phyloP scores from a whole-genome alignment of 1,140 invertebrate species.

The Bemisia tabaci region DNA sequence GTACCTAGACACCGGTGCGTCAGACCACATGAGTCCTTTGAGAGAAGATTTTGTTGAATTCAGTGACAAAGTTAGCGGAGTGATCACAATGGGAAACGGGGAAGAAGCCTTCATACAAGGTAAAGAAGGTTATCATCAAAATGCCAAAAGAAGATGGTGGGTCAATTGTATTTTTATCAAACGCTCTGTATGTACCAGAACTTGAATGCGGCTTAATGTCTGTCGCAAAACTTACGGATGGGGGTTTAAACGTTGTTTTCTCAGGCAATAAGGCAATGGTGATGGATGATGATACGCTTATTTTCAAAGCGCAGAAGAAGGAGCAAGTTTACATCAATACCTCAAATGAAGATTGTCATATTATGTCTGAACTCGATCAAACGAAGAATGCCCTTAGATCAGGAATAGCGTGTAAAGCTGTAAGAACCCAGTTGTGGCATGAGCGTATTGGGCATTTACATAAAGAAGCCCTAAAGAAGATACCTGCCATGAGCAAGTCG shows the following conservation, averaged over 20 bases:
- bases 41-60: not conserved
- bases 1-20: not conserved
- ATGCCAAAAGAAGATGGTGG: not conserved
- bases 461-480: not conserved
- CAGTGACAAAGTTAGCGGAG: not conserved
- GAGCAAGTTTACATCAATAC: not conserved
- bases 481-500: not conserved
- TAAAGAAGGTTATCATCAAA: not conserved
- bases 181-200: not conserved
- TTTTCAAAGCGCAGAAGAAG: not conserved
- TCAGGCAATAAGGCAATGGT: not conserved
- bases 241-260: not conserved
- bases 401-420: not conserved
- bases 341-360: not conserved
- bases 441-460: not conserved
- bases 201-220: not conserved
- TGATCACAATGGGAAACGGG: not conserved
- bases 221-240: not conserved
- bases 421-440: not conserved
- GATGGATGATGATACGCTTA: not conserved
- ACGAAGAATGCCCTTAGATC: not conserved
- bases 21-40: not conserved
- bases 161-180: not conserved
- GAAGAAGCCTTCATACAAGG: not conserved
- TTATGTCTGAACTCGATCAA: not conserved